Evolutionary conservation across 2,888 invertebrate genomes (phyloP).

Genomic region (Noctua fimbriata): DNA sequence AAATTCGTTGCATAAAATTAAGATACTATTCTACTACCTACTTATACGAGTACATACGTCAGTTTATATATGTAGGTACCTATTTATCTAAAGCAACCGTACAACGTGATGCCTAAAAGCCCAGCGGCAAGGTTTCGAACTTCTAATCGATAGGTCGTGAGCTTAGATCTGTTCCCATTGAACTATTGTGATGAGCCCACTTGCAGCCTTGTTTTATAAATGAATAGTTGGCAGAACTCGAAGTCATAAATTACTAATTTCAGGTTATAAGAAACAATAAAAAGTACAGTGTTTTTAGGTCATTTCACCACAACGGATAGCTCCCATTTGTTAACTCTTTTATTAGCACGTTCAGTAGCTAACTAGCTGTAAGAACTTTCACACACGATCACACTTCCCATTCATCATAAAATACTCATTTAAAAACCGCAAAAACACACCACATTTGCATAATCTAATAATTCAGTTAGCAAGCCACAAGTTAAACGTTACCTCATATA

Average conservation of each 20-base stretch:
- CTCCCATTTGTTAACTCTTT: slow-evolving; percentile 15
- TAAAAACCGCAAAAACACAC: slow-evolving; percentile 47
- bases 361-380: slow-evolving; percentile 21
- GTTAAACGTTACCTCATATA: slow-evolving; percentile 43
- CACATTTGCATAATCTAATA: slow-evolving; percentile 60
- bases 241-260: slow-evolving; percentile 48
- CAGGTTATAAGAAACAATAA: slow-evolving; percentile 8
- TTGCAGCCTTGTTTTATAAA: slow-evolving; percentile 46
- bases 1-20: slow-evolving; percentile 13
- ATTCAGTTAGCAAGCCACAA: slow-evolving; percentile 54
- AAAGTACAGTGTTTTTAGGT: slow-evolving; percentile 2
- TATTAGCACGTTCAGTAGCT: slow-evolving; percentile 25
- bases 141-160: slow-evolving; percentile 61
- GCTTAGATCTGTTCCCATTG: slow-evolving; percentile 46
- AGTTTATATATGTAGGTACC: not conserved
- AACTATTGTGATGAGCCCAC: slow-evolving; percentile 55
- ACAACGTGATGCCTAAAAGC: slow-evolving; percentile 45
- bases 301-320: not conserved
- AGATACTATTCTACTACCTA: not conserved
- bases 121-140: slow-evolving; percentile 62
- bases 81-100: slow-evolving; percentile 4
- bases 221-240: slow-evolving; percentile 24
- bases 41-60: not conserved
- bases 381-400: slow-evolving; percentile 28
- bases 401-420: slow-evolving; percentile 54